Conservation (phyloP, 2,797 vertebrate genomes). For the Pseudopleuronectes americanus region DNA sequence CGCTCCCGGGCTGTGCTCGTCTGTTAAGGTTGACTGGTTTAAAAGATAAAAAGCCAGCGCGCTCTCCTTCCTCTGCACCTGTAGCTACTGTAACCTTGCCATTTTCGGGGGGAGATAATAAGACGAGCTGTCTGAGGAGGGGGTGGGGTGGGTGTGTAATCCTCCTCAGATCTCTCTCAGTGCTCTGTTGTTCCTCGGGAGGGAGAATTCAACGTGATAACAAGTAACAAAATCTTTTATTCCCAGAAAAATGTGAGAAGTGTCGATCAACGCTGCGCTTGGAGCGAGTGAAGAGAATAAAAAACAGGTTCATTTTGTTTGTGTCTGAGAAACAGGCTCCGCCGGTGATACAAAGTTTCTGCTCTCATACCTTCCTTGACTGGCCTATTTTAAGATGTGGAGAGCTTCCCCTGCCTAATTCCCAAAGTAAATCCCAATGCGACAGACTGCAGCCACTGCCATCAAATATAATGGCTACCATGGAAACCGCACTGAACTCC, state of each 20-base stretch:
- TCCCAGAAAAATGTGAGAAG: slow-evolving; percentile 62
- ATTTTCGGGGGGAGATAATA: slow-evolving; percentile 75
- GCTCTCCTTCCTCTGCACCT: slow-evolving; percentile 74
- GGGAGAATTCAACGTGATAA: slow-evolving; percentile 72
- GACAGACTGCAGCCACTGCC: slow-evolving; percentile 46
- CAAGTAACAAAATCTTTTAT: slow-evolving; percentile 68
- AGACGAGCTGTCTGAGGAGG: slow-evolving; percentile 66
- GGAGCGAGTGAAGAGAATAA: slow-evolving; percentile 30
- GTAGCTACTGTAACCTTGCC: slow-evolving; percentile 76
- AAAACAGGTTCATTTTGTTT: slow-evolving; percentile 58
- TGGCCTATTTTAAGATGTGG: slow-evolving; percentile 67
- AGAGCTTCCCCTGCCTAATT: slow-evolving; percentile 56
- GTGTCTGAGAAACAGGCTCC: slow-evolving; percentile 58
- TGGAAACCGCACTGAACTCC: slow-evolving; percentile 57
- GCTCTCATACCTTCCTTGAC: slow-evolving; percentile 56
- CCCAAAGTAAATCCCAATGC: slow-evolving; percentile 59
- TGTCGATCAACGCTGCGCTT: slow-evolving; percentile 70
- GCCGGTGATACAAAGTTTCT: slow-evolving; percentile 54
- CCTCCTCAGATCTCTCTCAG: slow-evolving; percentile 65
- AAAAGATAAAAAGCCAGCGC: slow-evolving; percentile 69
- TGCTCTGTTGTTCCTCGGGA: slow-evolving; percentile 65
- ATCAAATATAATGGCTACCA: slow-evolving; percentile 61
- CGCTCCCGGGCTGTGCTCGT: slow-evolving; percentile 48
- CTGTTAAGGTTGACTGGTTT: slow-evolving; percentile 69
- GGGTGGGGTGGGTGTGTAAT: slow-evolving; percentile 29